Base-by-base conservation (phyloP, 1,140 invertebrate species). In the Lordiphosa mommai region DNA sequence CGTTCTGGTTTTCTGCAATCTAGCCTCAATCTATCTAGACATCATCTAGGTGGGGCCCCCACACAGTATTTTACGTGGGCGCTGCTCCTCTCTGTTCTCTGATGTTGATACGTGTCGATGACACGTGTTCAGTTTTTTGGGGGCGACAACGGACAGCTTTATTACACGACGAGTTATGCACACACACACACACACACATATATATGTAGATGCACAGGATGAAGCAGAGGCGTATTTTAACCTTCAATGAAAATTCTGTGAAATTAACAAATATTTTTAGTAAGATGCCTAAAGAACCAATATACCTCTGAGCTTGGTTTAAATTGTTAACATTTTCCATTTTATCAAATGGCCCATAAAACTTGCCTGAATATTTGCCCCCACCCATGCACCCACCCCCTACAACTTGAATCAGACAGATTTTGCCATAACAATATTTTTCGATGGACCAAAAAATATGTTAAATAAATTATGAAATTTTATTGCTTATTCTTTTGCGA, bases 51-150 rank as follows among this genome's bases (percentile, higher is more conserved):
- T 64, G 41, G 60, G 53, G 60, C 38, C 30, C 16, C 5, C 6
- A 32, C 10, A 9, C n/a, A 34, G 14, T 23, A 27, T 27, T 4
- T 8, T 17, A 41, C 38, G 38, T 41, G 38, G 38, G 38, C 20
- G 14, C 36, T 37, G n/a, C 38, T 43, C 40, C 3, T 8, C 4
- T 33, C 16, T 17, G 2, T 6, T 16, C 53, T 40, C 20, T 57
- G 47, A 40, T 66, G 69, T 51, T 52, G 38, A 56, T 69, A 57
- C 57, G 61, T 61, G 73, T 67, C 71, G 71, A 61, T 65, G 72
- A 85, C 79, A 85, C 80, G 72, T 79, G 80, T 85, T 71, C 73
- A 61, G 38, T 41, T 41, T 55, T 72, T 71, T 61, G 57, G 50
- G 47, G 58, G 72, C 72, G 82, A 41, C 69, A 65, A 70, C 61